phyloP scores from a whole-genome alignment of 2,113 vertebrate genomes.

The Menidia beryllina region DNA sequence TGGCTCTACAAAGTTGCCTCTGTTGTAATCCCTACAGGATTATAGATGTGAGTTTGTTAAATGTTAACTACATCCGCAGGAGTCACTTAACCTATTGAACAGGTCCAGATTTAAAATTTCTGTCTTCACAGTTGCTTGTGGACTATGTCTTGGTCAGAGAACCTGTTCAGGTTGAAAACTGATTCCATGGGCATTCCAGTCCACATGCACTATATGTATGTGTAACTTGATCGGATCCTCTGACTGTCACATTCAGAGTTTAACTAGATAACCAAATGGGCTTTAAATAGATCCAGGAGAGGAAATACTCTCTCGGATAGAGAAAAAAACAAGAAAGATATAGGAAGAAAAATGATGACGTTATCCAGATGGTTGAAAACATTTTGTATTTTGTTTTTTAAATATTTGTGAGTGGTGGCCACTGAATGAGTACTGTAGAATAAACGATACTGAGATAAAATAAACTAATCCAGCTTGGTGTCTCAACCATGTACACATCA shows the following conservation, averaged over 20 bases:
- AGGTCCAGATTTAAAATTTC: no score
- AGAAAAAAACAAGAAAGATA: background rate
- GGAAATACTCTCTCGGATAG: background rate
- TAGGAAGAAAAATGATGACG: background rate
- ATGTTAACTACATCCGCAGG: no score
- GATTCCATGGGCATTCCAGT: slow-evolving; percentile 26
- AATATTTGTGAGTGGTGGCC: no score
- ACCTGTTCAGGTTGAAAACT: background rate
- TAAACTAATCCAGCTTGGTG: no score
- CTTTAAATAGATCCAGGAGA: slow-evolving; percentile 46
- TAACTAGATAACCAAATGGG: slow-evolving; percentile 10
- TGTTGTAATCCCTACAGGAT: slow-evolving; percentile 40
- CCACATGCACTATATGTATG: slow-evolving; percentile 1
- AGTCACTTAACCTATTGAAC: no score
- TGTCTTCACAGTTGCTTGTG: background rate
- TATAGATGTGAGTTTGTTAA: slow-evolving; percentile 14
- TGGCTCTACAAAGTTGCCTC: slow-evolving; percentile 24
- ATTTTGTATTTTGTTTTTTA: no score
- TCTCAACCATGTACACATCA: no score
- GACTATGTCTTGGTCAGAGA: background rate
- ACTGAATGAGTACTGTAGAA: no score
- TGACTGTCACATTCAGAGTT: slow-evolving; percentile 45
- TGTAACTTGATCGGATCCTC: slow-evolving; percentile 46
- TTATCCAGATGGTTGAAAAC: background rate
- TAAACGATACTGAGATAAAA: no score